Evolutionary conservation across 64 coral and sea anemone species (phyloP).

Genomic region (Montipora efflorescens): DNA sequence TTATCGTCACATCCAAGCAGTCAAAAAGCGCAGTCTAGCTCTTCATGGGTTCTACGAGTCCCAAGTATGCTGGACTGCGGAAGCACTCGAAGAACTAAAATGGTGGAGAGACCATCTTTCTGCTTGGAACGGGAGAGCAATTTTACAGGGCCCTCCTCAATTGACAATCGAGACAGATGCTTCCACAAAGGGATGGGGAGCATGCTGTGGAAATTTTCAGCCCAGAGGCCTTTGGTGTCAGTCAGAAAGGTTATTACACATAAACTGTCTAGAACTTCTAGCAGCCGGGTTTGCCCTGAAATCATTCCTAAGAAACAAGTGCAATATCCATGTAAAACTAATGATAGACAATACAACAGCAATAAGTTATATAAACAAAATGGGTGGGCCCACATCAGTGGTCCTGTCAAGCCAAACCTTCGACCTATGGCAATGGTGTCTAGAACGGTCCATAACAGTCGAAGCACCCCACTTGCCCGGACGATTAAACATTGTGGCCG

Average conservation of each 20-base stretch:
- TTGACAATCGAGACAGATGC: background rate
- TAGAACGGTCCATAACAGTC: too few species aligned
- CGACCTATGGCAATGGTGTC: background rate
- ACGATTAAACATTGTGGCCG: too few species aligned
- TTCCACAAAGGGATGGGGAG: background rate
- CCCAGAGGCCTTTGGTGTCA: background rate
- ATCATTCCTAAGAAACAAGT: too few species aligned
- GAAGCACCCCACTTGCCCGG: too few species aligned
- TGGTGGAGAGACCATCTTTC: background rate
- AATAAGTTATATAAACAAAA: too few species aligned
- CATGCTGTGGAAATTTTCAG: background rate
- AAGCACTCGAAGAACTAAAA: background rate
- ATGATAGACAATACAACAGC: too few species aligned
- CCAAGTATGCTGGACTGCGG: background rate
- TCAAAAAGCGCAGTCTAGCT: background rate
- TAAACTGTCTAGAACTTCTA: background rate
- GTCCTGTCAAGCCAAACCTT: background rate
- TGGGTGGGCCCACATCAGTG: too few species aligned
- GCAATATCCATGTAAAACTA: too few species aligned
- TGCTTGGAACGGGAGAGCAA: background rate
- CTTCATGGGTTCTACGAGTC: background rate
- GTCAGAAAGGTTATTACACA: background rate
- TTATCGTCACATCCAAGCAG: background rate
- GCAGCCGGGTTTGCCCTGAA: too few species aligned
- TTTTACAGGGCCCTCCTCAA: background rate